These are phyloP conservation scores for Pampusana beccarii DNA, from an alignment of 2,113 vertebrate species.

Conservation along the genomic window DNA sequence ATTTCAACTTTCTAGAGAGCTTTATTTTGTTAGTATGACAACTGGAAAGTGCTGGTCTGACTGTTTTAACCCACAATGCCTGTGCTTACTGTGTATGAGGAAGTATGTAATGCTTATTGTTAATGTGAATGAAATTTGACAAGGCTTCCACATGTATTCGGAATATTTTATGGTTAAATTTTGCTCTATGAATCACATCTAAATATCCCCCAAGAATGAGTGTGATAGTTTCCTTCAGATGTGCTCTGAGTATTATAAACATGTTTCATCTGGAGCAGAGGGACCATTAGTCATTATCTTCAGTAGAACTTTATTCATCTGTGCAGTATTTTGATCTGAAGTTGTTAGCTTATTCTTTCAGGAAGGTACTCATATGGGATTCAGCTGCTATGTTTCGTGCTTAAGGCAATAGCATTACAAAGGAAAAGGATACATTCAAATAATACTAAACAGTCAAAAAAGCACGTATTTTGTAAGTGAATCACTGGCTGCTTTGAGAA, in stretches of 20 bases:
- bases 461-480: not conserved
- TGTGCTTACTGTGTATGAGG: not conserved
- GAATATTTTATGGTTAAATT: not conserved
- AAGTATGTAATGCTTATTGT: not conserved
- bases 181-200: not conserved
- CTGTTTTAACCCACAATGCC: not conserved
- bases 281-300: constrained; percentile 7
- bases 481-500: not conserved
- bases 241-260: not conserved
- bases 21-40: not conserved
- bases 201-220: not conserved
- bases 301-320: constrained; percentile 21
- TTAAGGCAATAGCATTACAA: constrained; percentile 30
- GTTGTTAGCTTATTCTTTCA: constrained; percentile 25
- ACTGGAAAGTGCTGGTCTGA: not conserved
- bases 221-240: not conserved
- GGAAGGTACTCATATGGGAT: constrained; percentile 27
- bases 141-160: not conserved
- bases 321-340: constrained; percentile 26
- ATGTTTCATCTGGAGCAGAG: constrained; percentile 19
- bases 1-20: not conserved
- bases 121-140: not conserved
- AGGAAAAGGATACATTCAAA: not conserved
- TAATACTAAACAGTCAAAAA: constrained; percentile 28
- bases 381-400: constrained; percentile 46